A percentile compares a stretch with the other conserved stretches of the same genome.
Evolutionary conservation across 2,797 vertebrate genomes (phyloP).

Genomic region (Bradypodion pumilum): DNA sequence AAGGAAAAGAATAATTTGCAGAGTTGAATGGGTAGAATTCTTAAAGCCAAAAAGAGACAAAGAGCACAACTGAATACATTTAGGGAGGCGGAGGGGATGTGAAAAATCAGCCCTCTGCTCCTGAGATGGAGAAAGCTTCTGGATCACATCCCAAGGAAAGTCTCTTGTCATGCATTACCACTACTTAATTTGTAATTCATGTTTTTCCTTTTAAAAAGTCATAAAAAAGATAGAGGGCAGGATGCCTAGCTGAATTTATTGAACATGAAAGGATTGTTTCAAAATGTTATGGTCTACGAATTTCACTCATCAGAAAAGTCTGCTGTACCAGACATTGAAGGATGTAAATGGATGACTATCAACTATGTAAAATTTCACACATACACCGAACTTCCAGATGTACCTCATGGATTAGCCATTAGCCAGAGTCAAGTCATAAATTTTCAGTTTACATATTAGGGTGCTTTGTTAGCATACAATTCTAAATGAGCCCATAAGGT

Average conservation of each 20-base stretch:
- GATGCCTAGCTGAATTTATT: background rate
- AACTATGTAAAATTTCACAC: background rate
- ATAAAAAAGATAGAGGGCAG: background rate
- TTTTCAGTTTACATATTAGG: background rate
- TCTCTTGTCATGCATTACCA: background rate
- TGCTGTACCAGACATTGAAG: background rate
- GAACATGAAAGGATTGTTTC: background rate
- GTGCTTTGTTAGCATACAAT: background rate
- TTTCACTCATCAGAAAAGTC: background rate
- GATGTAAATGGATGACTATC: background rate
- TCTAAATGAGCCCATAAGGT: background rate
- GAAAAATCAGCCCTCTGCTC: background rate
- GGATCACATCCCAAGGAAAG: background rate
- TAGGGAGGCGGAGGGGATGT: conserved; percentile 34
- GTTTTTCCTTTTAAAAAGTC: background rate
- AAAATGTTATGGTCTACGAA: background rate
- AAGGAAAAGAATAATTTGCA: conserved; percentile 6
- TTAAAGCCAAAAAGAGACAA: conserved; percentile 11
- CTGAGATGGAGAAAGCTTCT: conserved; percentile 9
- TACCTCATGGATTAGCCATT: background rate
- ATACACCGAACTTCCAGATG: background rate
- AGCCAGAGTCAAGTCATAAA: background rate
- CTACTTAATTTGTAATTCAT: conserved; percentile 1
- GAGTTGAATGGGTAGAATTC: background rate
- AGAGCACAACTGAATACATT: conserved; percentile 19